These are phyloP conservation scores for Dendrolimus pini DNA, from an alignment of 2,888 invertebrate genomes.

Conservation along the genomic window DNA sequence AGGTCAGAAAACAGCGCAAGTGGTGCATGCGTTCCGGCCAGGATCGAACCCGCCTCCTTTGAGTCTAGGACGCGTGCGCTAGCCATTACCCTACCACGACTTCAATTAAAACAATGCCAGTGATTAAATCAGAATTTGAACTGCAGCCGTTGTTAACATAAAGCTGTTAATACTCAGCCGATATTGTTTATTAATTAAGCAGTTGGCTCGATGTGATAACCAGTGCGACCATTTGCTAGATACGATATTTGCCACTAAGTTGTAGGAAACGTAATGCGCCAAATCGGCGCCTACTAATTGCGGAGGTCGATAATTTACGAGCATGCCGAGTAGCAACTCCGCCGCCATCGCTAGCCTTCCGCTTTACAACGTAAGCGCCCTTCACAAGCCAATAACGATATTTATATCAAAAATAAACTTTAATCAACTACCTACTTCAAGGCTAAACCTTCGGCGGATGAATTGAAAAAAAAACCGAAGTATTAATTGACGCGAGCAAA, in stretches of 20 bases:
- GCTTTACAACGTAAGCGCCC: conserved; percentile 26
- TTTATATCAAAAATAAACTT: neutral
- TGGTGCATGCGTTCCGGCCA: no score
- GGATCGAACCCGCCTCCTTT: no score
- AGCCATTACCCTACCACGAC: no score
- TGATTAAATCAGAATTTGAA: neutral
- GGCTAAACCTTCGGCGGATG: neutral
- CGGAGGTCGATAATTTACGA: conserved; percentile 63
- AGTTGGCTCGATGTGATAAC: conserved; percentile 14
- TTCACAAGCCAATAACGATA: neutral
- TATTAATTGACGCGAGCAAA: neutral
- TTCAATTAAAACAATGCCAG: neutral
- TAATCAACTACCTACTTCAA: neutral
- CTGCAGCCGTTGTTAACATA: neutral
- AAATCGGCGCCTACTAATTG: conserved; percentile 70
- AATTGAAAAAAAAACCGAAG: no score
- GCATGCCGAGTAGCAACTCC: conserved; percentile 42
- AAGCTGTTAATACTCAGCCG: neutral
- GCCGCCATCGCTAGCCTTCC: conserved; percentile 36
- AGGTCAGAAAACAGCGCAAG: no score
- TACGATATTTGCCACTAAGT: conserved; percentile 16
- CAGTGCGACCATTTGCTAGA: conserved; percentile 17
- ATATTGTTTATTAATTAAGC: conserved; percentile 3
- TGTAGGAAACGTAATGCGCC: conserved; percentile 49
- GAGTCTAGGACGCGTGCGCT: no score